Conservation (phyloP, 2,797 vertebrate genomes). For the Apodemus agrarius region DNA sequence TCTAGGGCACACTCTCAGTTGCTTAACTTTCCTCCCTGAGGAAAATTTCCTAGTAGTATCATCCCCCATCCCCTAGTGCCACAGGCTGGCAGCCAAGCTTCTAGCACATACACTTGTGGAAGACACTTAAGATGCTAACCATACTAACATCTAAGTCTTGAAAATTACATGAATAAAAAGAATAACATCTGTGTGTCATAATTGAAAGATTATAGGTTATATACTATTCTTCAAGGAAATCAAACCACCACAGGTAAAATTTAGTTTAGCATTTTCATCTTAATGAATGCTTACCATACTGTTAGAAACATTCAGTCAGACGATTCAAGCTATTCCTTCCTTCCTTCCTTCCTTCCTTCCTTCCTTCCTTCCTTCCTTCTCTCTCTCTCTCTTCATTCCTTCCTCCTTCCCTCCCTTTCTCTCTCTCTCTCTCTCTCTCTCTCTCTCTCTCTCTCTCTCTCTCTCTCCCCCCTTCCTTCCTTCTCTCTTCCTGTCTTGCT, state of each 20-base stretch:
- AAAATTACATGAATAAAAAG: neutral
- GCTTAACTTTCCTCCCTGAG: neutral
- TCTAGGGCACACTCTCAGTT: neutral
- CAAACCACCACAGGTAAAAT: neutral
- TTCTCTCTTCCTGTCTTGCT: neutral
- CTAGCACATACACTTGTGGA: neutral
- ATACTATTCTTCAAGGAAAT: conserved; percentile 30
- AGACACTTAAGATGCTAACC: neutral
- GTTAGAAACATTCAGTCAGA: neutral
- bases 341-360: neutral
- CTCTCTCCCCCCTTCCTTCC: too few species aligned
- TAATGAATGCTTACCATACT: conserved; percentile 3
- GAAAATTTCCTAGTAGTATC: neutral
- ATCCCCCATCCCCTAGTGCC: neutral
- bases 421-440: accelerated
- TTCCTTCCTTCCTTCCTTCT: neutral
- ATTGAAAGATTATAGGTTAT: neutral
- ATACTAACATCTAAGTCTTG: neutral
- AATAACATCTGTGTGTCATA: neutral
- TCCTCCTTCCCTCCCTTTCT: neutral
- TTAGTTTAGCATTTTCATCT: conserved; percentile 29
- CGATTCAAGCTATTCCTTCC: neutral
- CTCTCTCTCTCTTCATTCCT: accelerated
- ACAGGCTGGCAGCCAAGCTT: neutral
- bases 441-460: neutral